A percentile compares a stretch with the other conserved stretches of the same genome.
phyloP scores from a whole-genome alignment of 2,113 vertebrate species.

The Solea senegalensis region DNA sequence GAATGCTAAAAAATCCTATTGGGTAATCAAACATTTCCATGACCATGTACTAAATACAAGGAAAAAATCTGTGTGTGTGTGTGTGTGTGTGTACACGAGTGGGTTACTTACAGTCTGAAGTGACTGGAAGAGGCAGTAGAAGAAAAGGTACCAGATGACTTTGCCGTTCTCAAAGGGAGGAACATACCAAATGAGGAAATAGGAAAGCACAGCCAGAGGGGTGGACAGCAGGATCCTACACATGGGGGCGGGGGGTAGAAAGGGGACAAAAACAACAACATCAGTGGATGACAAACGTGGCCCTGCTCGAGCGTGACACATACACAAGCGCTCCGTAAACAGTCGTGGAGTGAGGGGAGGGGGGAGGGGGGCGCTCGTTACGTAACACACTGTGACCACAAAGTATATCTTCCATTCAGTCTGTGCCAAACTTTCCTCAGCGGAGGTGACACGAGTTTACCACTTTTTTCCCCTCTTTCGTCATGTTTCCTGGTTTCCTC shows the following conservation, averaged over 20 bases:
- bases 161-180: constrained; percentile 86
- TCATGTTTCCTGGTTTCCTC: neutral
- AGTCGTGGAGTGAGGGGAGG: neutral
- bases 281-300: constrained; percentile 28
- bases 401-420: neutral
- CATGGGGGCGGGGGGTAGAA: neutral
- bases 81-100: neutral
- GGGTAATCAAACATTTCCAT: neutral
- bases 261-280: constrained; percentile 31
- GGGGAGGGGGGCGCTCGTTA: constrained; percentile 27
- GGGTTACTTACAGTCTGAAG: constrained; percentile 91
- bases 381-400: neutral
- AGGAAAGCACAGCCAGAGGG: constrained; percentile 88
- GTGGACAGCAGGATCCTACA: constrained; percentile 93
- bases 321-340: constrained; percentile 9
- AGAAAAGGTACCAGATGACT: constrained; percentile 93
- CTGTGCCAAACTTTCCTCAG: neutral
- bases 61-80: neutral
- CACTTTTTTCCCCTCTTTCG: neutral
- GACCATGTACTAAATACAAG: neutral
- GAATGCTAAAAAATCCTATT: neutral
- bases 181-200: constrained; percentile 96
- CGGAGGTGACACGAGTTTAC: neutral
- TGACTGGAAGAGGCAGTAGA: constrained; percentile 97
- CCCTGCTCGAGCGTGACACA: constrained; percentile 8